Conservation (phyloP, 2,113 vertebrate species). For the Cricetomys ansorgei region DNA sequence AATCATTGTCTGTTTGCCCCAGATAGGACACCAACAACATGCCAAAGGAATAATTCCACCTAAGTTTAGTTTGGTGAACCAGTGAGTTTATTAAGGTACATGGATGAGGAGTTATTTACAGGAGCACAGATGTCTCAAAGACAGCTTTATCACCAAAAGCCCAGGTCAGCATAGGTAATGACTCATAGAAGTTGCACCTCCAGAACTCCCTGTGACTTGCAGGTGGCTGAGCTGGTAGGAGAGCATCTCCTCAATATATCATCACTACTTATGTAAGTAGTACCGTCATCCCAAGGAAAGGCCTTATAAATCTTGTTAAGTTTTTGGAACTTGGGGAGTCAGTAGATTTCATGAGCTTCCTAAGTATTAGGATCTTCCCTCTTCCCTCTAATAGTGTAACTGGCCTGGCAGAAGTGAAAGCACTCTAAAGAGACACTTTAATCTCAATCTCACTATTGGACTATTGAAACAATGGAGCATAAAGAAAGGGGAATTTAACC, state of each 20-base stretch:
- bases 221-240: neutral
- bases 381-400: neutral
- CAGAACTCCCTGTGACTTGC: neutral
- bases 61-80: neutral
- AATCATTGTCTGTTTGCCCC: neutral
- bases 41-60: neutral
- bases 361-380: neutral
- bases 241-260: neutral
- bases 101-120: neutral
- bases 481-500: neutral
- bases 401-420: neutral
- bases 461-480: neutral
- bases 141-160: neutral
- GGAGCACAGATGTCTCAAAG: neutral
- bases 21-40: neutral
- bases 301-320: neutral
- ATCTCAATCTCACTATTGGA: neutral
- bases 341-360: neutral
- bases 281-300: neutral
- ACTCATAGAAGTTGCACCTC: neutral
- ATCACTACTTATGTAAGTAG: neutral
- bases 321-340: neutral
- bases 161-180: rapidly evolving
- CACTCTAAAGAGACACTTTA: neutral
- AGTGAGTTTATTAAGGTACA: neutral